Evolutionary conservation across 2,888 invertebrate genomes (phyloP), one percentile per base, ranked within the genome.

Genomic region (Selenia dentaria): DNA sequence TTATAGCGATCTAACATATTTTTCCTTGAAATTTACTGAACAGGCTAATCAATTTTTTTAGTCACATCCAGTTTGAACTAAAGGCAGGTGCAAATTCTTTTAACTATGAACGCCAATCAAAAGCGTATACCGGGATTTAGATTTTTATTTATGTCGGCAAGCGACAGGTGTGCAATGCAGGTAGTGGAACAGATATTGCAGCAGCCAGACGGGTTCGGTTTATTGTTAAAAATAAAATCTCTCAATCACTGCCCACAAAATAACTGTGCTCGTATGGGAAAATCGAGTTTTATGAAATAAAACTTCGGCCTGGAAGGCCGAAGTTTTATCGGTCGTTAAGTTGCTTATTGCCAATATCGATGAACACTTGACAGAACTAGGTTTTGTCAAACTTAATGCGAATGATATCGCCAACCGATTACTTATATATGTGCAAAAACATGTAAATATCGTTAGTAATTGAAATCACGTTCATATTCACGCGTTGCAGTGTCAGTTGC

Each of bases 151-250:
- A 67, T 62, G 60, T 59, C 47, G 61, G 59, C 49, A 44, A 60
- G 64, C 78, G 86, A 82, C 88, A 88, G 88, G 87, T 88, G 88
- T 79, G 79, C 72, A 70, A 61, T 74, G 79, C 88, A 89, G 88
- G 88, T 88, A 88, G 81, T 69, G 67, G 51, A 51, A 58, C 61
- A 58, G 62, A 63, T 58, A 63, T 54, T 54, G 61, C 22, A 22
- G 52, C 61, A 59, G 65, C 50, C 66, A 57, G 68, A 54, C 60
- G 64, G 56, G 64, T 58, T 54, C 54, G 57, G 8, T 67, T 72
- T 77, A 74, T 73, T 73, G 74, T 70, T 73, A 62, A 60, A 59
- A 69, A 66, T 62, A 62, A 68, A 70, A 67, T 63, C 58, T 37
- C 59, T 68, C 53, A 59, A 63, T 63, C 62, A 55, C 57, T 54